phyloP scores from a whole-genome alignment of 2,113 vertebrate genomes.

The Alectura lathami region DNA sequence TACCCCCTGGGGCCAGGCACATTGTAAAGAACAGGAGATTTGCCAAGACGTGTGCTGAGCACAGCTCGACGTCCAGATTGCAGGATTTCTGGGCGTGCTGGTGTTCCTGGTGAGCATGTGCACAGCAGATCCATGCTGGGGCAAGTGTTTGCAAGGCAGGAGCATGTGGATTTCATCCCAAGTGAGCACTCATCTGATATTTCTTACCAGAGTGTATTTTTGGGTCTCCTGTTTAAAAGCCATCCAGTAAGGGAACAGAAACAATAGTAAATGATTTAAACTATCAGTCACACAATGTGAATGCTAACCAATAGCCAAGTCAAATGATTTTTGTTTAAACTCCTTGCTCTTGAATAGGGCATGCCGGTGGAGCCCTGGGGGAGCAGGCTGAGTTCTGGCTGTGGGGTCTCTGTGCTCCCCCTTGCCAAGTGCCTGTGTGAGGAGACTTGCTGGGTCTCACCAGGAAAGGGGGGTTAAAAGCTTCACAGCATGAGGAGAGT shows the following conservation, averaged over 20 bases:
- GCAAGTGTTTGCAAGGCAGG: background rate
- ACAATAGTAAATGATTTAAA: slow-evolving; percentile 53
- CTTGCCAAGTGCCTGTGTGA: slow-evolving; percentile 37
- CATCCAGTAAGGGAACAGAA: background rate
- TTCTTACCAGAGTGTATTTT: slow-evolving; percentile 45
- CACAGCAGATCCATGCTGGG: background rate
- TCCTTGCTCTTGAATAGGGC: background rate
- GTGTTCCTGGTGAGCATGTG: background rate
- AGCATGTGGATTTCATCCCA: background rate
- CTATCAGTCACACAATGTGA: slow-evolving; percentile 21
- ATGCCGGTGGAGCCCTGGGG: background rate
- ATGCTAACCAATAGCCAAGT: background rate
- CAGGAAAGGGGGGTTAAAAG: slow-evolving; percentile 14
- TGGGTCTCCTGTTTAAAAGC: slow-evolving; percentile 22
- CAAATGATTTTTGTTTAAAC: background rate
- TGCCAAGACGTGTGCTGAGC: slow-evolving; percentile 45
- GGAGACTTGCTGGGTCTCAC: slow-evolving; percentile 18
- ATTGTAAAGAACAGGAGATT: background rate
- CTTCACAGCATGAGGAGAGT: background rate
- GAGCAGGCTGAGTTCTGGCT: slow-evolving; percentile 35
- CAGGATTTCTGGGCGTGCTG: background rate
- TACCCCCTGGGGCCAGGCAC: background rate
- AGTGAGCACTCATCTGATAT: background rate
- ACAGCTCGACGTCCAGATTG: background rate
- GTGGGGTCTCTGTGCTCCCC: background rate